Base-by-base conservation (phyloP, 2,888 invertebrate genomes). In the Galeruca laticollis region DNA sequence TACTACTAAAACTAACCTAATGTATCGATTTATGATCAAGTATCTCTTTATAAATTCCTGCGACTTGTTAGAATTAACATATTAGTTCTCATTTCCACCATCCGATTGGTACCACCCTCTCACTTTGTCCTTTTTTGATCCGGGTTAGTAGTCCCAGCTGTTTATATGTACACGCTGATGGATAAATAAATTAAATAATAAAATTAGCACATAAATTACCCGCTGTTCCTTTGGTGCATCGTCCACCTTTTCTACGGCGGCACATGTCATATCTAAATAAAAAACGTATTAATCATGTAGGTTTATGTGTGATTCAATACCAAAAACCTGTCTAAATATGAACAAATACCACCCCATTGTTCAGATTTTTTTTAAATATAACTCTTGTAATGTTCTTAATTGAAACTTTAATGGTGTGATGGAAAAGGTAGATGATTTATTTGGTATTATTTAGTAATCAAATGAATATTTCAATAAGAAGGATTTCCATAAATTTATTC, bases 221-320 rank as follows among this genome's bases (percentile, higher is more conserved):
- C 89, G 97, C 97, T 87, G 97, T 97, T 92, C 97, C 97, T 91
- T 96, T 95, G 86, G 96, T 96, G 91, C 97, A 97, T 89, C 96
- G 93, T 87, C 96, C 96, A 88, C 96, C 96, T 91, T 96, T 96
- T 88, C 96, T 92, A 87, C 96, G 92, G 85, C 97, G 93, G 91
- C 97, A 97, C 96, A 97, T 96, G 92, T 97, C 97, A 89, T 96
- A 96, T 93, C 96, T 96, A 93, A 71, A 82, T 78, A 78, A 37
- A 71, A 70, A 72, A 51, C 21, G 18, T 43, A 26, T 61, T 56
- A 43, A 33, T 52, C 21, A 20, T 60, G 18, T 35, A 18, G 3
- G 18, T 31, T 11, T 51, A 31, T 18, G 33, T 15, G 35, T 21
- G 2, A 26, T 20, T 8, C 33, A 8, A 51, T 20, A 6, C 35